Base-by-base conservation (phyloP, 2,113 vertebrate genomes). In the Xenus cinereus region DNA sequence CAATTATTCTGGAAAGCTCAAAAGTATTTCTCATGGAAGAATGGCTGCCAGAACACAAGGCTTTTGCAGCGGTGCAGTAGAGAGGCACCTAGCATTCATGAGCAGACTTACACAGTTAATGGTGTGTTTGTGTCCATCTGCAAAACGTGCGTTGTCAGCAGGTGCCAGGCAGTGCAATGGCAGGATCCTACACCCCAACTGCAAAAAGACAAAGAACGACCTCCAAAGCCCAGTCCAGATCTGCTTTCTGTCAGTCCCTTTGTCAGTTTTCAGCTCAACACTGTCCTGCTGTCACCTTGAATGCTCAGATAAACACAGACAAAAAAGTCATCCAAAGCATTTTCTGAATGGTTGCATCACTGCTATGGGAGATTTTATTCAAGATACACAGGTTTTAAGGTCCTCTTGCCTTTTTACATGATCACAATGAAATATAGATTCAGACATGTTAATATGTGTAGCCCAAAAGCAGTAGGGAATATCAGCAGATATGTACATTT, bases 71-170 rank as follows among this genome's bases (percentile, higher is more conserved):
- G 10, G 35, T 12, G 28, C 32, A 45, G 60, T 6, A 50, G 45
- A 84, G 39, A 76, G 59, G n/a, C 39, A 45, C n/a, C 1, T 0
- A 43, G 41, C 35, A 7, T 67, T 84, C 0, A 0, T 46, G 45
- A 78, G 46, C 74, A 90, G 35, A 72, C 5, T 26, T 26, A 9
- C 15, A 19, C 10, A 17, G 18, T 6, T 19, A 12, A 39, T 4
- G 22, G 9, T 2, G 22, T 39, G 26, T 35, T 79, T 22, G 30
- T 6, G 46, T 35, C 21, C 66, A 5, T 6, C 37, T 54, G 71
- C 39, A 46, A 64, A 43, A 48, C 16, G 17, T 2, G 0, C 8
- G 17, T 23, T 60, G 28, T 8, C 6, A 11, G 32, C 59, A 30
- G 50, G n/a, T 37, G 30, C 50, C 85, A 88, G 54, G 50, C 35